Conservation (phyloP, 2,113 vertebrate genomes). For the Hippotragus niger region DNA sequence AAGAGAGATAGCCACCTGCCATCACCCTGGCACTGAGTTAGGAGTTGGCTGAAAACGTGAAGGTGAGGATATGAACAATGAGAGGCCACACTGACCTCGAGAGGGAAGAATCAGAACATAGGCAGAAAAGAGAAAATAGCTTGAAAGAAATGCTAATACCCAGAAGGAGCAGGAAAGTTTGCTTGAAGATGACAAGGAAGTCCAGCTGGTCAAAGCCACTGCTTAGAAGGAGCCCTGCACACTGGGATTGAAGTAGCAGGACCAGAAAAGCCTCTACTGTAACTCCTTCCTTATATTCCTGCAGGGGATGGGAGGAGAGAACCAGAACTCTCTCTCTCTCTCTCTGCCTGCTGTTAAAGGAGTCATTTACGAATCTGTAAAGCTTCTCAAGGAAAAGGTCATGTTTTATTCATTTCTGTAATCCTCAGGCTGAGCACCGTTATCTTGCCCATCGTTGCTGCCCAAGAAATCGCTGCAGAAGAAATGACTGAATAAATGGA, state of each 20-base stretch:
- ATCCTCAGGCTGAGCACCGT: not conserved
- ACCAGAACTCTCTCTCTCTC: not conserved
- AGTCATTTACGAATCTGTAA: not conserved
- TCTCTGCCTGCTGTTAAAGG: not conserved
- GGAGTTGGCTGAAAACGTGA: not conserved
- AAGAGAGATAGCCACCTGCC: not conserved
- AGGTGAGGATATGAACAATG: not conserved
- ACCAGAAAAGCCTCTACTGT: not conserved
- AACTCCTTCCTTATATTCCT: not conserved
- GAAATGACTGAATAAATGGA: not conserved
- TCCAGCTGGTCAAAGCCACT: not conserved
- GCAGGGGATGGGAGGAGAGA: not conserved
- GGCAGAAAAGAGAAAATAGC: not conserved
- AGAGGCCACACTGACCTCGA: not conserved
- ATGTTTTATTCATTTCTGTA: not conserved
- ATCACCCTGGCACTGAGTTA: not conserved
- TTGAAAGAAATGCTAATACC: conserved; percentile 11
- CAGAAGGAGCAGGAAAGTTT: not conserved
- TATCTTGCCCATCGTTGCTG: not conserved
- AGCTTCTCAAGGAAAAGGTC: not conserved
- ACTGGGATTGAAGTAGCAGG: not conserved
- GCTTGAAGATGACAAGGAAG: not conserved
- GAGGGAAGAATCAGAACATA: not conserved
- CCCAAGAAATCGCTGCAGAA: not conserved
- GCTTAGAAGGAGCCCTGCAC: not conserved